phyloP scores from a whole-genome alignment of 2,888 invertebrate genomes.

The Eupithecia subfuscata region DNA sequence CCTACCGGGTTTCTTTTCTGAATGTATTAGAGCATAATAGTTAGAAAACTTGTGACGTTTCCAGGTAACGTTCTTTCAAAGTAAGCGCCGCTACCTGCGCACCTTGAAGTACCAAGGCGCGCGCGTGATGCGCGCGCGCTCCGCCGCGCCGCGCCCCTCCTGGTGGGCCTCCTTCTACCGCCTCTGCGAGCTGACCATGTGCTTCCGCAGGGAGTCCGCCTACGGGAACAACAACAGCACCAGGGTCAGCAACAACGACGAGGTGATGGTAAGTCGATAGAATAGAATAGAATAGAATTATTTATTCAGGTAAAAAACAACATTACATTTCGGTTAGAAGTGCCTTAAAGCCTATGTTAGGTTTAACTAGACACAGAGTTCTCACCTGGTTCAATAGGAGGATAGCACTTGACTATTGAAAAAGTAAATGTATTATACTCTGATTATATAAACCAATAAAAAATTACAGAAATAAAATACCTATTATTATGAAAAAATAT shows the following conservation, averaged over 20 bases:
- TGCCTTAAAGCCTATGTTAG: too few species aligned
- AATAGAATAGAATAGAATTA: too few species aligned
- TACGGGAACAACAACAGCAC: slow-evolving; percentile 72
- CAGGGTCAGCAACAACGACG: slow-evolving; percentile 64
- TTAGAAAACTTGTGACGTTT: neutral
- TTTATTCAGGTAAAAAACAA: too few species aligned
- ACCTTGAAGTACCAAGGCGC: slow-evolving; percentile 81
- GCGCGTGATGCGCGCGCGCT: slow-evolving; percentile 66
- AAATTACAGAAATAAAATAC: too few species aligned
- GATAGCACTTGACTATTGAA: too few species aligned
- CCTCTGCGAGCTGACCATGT: slow-evolving; percentile 63
- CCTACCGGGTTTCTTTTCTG: neutral
- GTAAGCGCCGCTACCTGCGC: slow-evolving; percentile 79
- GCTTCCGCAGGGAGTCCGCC: slow-evolving; percentile 44
- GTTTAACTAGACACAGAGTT: too few species aligned
- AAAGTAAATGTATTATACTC: too few species aligned
- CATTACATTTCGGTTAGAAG: too few species aligned
- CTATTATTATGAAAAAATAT: too few species aligned
- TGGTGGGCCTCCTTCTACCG: slow-evolving; percentile 68
- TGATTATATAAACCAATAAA: too few species aligned
- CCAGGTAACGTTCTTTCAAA: slow-evolving; percentile 82
- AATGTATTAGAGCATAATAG: neutral
- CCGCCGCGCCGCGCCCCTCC: slow-evolving; percentile 52
- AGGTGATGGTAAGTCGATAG: slow-evolving; percentile 64
- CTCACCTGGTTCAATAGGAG: too few species aligned